Evolutionary conservation across 2,888 invertebrate genomes (phyloP).

Genomic region (Dione juno): DNA sequence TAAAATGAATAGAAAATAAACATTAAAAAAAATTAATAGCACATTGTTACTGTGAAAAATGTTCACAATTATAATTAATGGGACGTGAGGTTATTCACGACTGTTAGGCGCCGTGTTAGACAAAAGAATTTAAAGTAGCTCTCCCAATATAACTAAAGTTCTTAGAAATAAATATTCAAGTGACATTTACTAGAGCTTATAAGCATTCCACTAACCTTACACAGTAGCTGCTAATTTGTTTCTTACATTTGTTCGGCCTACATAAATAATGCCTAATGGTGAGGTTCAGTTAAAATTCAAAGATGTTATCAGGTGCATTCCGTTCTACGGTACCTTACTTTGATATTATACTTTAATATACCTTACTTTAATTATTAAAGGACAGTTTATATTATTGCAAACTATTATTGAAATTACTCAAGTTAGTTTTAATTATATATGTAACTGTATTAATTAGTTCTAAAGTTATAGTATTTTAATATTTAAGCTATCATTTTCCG

Average conservation of each 20-base stretch:
- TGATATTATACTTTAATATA: no score
- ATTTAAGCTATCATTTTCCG: no score
- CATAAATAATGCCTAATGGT: not conserved
- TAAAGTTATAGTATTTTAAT: no score
- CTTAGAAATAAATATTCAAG: conserved; percentile 4
- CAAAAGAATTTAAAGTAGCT: not conserved
- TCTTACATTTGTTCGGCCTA: not conserved
- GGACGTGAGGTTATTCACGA: not conserved
- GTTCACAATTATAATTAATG: not conserved
- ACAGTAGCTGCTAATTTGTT: conserved; percentile 5
- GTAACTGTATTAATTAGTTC: no score
- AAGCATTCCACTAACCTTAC: conserved; percentile 23
- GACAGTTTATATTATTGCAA: not conserved
- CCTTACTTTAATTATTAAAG: not conserved
- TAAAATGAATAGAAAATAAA: not conserved
- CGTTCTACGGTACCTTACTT: conserved; percentile 4
- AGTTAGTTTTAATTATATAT: no score
- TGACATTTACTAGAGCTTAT: not conserved
- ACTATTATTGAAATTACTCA: not conserved
- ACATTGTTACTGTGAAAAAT: not conserved
- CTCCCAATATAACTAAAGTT: not conserved
- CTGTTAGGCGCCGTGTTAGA: not conserved
- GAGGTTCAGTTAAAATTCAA: conserved; percentile 20
- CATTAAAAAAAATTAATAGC: not conserved
- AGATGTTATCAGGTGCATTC: conserved; percentile 1